These are phyloP conservation scores for Graphium colonna DNA, from an alignment of 2,888 invertebrate genomes.

Conservation along the genomic window DNA sequence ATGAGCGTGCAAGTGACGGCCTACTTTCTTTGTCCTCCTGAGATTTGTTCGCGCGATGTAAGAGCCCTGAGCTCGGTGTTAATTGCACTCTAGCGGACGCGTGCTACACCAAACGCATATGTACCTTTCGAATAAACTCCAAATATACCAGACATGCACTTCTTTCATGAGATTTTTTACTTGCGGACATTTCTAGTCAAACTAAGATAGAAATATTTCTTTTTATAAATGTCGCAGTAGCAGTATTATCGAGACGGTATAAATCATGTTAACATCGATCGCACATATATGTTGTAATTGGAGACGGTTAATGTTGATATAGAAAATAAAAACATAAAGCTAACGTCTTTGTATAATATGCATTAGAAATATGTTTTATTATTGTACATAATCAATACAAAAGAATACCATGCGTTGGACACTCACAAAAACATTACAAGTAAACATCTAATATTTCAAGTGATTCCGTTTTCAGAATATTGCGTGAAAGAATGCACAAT, in stretches of 20 bases:
- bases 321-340: too few relatives aligned
- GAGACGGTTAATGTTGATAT: too few relatives aligned
- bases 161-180: not conserved
- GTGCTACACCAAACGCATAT: not conserved
- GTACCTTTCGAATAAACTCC: not conserved
- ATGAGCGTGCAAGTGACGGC: not conserved
- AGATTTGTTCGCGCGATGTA: not conserved
- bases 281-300: too few relatives aligned
- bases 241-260: too few relatives aligned
- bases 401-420: too few relatives aligned
- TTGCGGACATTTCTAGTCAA: not conserved
- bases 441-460: not conserved
- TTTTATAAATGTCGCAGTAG: too few relatives aligned
- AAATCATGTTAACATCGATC: too few relatives aligned
- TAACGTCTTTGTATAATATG: too few relatives aligned
- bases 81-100: not conserved
- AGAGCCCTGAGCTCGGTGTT: not conserved
- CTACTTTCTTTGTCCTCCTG: constrained; percentile 13
- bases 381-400: too few relatives aligned
- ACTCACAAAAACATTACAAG: too few relatives aligned
- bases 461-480: not conserved
- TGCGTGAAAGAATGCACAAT: too few relatives aligned
- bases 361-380: not conserved
- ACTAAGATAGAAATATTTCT: too few relatives aligned
- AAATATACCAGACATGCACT: not conserved